Conservation (phyloP, 2,888 invertebrate genomes). For the Chaetogeoica ovagalla region DNA sequence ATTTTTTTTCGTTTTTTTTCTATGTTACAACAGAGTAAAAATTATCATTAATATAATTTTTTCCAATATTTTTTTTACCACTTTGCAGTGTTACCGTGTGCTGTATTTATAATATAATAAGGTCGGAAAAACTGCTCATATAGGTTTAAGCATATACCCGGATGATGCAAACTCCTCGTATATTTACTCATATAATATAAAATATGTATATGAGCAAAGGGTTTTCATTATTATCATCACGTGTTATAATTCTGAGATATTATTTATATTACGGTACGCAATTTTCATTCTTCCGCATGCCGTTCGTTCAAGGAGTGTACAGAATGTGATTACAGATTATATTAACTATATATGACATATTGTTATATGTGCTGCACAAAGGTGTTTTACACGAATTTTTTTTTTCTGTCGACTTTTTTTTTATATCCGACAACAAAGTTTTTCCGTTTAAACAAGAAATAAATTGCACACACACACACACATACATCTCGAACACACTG, state of each 20-base stretch:
- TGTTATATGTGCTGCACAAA: not conserved
- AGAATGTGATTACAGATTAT: not conserved
- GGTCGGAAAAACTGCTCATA: not conserved
- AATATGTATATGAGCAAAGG: not conserved
- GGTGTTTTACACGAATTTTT: not conserved
- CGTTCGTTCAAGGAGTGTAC: not conserved
- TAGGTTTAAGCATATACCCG: not conserved
- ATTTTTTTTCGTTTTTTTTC: too few species aligned
- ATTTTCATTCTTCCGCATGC: not conserved
- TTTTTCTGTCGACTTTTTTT: conserved; percentile 10
- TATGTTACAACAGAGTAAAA: too few species aligned
- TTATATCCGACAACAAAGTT: conserved; percentile 36
- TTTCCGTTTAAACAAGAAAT: conserved; percentile 26
- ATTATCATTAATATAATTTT: too few species aligned
- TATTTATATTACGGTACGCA: not conserved
- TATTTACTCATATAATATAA: not conserved
- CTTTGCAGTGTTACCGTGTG: too few species aligned
- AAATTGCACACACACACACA: not conserved
- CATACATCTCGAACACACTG: not conserved
- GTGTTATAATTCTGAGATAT: conserved; percentile 1
- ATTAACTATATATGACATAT: not conserved
- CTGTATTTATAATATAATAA: too few species aligned
- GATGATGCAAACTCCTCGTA: not conserved
- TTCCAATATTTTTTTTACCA: too few species aligned
- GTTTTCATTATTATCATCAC: not conserved